Base-by-base conservation (phyloP, 2,888 invertebrate genomes). In the Tipula helvola region DNA sequence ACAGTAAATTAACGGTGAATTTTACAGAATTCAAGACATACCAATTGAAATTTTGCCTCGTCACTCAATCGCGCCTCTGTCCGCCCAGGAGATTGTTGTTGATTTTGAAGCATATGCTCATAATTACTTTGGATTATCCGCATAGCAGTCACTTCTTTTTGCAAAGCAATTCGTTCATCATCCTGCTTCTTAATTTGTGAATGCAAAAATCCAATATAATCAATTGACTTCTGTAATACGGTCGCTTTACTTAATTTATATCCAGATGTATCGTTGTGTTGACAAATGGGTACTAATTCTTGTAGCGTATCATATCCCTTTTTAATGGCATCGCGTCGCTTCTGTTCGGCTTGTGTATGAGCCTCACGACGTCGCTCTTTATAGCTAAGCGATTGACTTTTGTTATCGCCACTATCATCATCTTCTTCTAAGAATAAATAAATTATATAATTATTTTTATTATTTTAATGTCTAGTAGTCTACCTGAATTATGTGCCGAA, bases 241-340 rank as follows among this genome's bases (percentile, higher is more conserved):
- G 98, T 97, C 86, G 98, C 99, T 93, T 99, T 99, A 92, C 98
- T 98, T 52, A 98, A 93, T 92, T 99, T 99, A 91, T 98, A 97
- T 36, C 97, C 97, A 28, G 96, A 96, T 39, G 97, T 94, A 91
- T 98, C 98, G 57, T 96, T 96, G 90, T 97, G 97, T 90, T 97
- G 97, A 90, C 98, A 98, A 87, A 96, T 97, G 0, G 98, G 98
- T 12, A 99, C 98, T 88, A 98, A 92, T 89, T 96, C 96, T 91
- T 98, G 98, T 18, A 99, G 93, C 2, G 96, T 96, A 91, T 98
- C 98, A 91, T 99, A 99, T 0, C 98, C 98, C 91, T 97, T 98
- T 92, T 98, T 99, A 88, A 99, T 99, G 1, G 98, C 98, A 93
- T 99, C 98, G 89, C 98, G 93, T 88, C 99, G 93, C 90, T 98